A percentile compares a stretch with the other conserved stretches of the same genome.
Conservation (phyloP, 2,113 vertebrate genomes). For the Hiodon tergisus region DNA sequence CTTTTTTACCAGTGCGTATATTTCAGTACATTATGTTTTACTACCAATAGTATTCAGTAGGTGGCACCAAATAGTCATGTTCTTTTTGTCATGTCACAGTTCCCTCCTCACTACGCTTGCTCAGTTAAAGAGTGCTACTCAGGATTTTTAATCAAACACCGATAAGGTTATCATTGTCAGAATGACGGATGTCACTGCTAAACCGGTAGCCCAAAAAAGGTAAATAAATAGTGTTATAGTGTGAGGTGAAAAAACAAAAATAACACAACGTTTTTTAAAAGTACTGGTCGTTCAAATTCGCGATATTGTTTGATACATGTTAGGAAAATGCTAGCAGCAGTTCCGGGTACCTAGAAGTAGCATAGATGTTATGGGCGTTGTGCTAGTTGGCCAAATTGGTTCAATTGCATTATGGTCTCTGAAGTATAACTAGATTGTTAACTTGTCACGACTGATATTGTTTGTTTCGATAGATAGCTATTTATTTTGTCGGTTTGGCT, state of each 20-base stretch:
- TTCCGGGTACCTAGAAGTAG: too few species aligned
- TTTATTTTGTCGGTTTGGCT: too few species aligned
- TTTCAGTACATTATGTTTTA: not conserved
- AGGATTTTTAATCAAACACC: slow-evolving; percentile 41
- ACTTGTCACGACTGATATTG: too few species aligned
- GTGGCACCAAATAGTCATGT: slow-evolving; percentile 19
- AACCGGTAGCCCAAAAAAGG: slow-evolving; percentile 57
- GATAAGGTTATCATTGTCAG: slow-evolving; percentile 19
- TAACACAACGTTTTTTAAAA: too few species aligned
- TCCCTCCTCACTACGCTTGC: slow-evolving; percentile 17
- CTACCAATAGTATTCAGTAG: slow-evolving; percentile 23
- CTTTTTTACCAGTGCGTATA: too few species aligned
- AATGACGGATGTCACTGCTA: slow-evolving; percentile 55
- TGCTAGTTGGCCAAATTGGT: not conserved
- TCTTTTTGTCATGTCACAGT: slow-evolving; percentile 7
- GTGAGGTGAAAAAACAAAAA: too few species aligned
- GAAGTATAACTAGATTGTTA: too few species aligned
- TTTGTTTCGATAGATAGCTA: too few species aligned
- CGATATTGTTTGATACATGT: too few species aligned
- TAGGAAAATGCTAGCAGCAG: too few species aligned
- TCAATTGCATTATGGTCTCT: not conserved
- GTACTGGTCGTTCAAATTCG: too few species aligned
- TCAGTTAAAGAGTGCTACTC: slow-evolving; percentile 31
- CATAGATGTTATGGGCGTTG: too few species aligned
- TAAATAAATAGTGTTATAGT: slow-evolving; percentile 24